Percentiles rank a stretch among this genome's conserved stretches.
phyloP scores from a whole-genome alignment of 2,113 vertebrate species.

The Upupa epops region DNA sequence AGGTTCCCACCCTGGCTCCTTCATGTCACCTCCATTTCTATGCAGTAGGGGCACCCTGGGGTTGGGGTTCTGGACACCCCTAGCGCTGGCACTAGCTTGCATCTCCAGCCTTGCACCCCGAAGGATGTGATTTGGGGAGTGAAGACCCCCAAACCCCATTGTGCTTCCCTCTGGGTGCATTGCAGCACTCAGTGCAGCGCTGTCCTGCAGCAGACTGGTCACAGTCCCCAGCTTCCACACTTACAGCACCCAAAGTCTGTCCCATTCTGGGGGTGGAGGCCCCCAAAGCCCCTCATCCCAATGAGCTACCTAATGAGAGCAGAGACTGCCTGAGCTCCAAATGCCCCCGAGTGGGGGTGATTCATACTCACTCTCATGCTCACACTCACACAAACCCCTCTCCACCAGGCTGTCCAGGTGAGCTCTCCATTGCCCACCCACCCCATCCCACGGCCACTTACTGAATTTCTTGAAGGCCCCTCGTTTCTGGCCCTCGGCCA shows the following conservation, averaged over 20 bases:
- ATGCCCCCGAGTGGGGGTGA: background rate
- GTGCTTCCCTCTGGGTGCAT: background rate
- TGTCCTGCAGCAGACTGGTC: background rate
- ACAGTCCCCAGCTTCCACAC: background rate
- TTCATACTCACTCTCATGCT: background rate
- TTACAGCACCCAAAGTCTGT: background rate
- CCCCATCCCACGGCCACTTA: constrained; percentile 28
- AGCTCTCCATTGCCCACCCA: background rate
- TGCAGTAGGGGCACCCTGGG: background rate
- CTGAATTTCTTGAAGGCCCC: constrained; percentile 74
- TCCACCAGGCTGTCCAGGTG: background rate
- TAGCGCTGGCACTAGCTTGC: background rate
- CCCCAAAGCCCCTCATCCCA: background rate
- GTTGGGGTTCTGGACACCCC: background rate
- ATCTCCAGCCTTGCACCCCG: background rate
- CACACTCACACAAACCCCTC: background rate
- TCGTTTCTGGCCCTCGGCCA: constrained; percentile 73
- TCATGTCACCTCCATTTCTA: background rate
- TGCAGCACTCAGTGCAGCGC: background rate
- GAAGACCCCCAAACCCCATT: background rate
- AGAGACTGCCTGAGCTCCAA: background rate
- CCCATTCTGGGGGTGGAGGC: background rate
- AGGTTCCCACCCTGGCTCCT: background rate
- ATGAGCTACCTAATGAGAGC: rapidly evolving
- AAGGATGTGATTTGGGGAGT: background rate